Evolutionary conservation across 2,888 invertebrate species (phyloP).

Genomic region (Pardosa pseudoannulata): DNA sequence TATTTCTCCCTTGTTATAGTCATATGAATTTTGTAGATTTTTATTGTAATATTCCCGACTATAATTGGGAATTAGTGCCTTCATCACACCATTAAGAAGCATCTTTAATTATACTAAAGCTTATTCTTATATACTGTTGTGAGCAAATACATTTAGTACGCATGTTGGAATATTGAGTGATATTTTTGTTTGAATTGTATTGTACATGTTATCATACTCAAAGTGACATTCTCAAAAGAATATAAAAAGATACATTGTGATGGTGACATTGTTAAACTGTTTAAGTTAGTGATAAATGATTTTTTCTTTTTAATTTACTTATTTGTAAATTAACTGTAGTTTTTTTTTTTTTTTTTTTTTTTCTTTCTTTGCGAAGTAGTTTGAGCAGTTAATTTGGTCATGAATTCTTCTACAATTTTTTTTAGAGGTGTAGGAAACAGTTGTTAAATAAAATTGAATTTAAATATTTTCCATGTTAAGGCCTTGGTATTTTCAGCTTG

Average conservation of each 20-base stretch:
- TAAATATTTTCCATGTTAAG: no score
- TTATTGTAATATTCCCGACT: neutral
- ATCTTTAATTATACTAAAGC: slow-evolving; percentile 13
- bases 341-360: no score
- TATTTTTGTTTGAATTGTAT: slow-evolving; percentile 18
- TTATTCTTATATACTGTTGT: slow-evolving; percentile 48
- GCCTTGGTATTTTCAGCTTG: no score
- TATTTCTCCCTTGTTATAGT: neutral
- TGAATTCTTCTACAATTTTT: no score
- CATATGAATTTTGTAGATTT: neutral
- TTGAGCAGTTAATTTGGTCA: no score
- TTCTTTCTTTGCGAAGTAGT: no score
- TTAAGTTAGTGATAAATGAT: neutral
- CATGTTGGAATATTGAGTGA: slow-evolving; percentile 23
- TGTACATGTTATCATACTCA: neutral
- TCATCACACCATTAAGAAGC: neutral
- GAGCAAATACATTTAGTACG: neutral
- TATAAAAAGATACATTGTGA: no score
- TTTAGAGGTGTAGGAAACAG: no score
- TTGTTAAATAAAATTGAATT: no score
- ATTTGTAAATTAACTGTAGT: no score
- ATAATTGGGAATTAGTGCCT: slow-evolving; percentile 10
- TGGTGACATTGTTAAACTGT: neutral
- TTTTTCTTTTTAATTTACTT: no score
- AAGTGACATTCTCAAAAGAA: neutral